Percentiles rank a stretch among this genome's conserved stretches.
These are phyloP conservation scores for Agonopterix arenella DNA, from an alignment of 2,888 invertebrate species.

Conservation along the genomic window DNA sequence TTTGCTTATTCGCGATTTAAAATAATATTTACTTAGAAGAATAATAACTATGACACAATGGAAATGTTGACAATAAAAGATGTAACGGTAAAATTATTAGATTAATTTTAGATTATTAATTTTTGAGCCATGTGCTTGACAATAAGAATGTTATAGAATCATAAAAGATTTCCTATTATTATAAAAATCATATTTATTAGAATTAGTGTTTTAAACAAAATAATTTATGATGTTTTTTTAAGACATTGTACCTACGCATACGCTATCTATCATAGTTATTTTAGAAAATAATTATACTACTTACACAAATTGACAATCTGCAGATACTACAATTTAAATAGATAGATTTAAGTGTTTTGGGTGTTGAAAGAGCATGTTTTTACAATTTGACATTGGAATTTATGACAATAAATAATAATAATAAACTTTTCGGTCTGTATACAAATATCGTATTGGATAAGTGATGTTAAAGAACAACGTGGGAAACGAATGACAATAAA, in stretches of 20 bases:
- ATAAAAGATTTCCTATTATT: slow-evolving; percentile 10
- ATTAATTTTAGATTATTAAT: slow-evolving; percentile 18
- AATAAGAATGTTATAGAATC: slow-evolving; percentile 26
- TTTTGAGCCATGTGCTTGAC: slow-evolving; percentile 33
- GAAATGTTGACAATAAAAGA: slow-evolving; percentile 42
- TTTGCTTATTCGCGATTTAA: slow-evolving; percentile 13
- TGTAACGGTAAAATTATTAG: slow-evolving; percentile 13
- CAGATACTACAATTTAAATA: neutral
- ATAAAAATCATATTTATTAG: slow-evolving; percentile 4
- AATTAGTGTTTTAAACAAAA: slow-evolving; percentile 1
- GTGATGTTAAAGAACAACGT: neutral
- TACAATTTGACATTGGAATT: slow-evolving; percentile 21
- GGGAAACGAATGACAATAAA: slow-evolving; percentile 36
- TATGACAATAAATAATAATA: slow-evolving; percentile 14
- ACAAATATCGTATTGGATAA: neutral
- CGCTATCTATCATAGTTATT: neutral
- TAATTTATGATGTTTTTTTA: slow-evolving; percentile 4
- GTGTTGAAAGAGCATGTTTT: slow-evolving; percentile 7
- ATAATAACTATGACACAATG: slow-evolving; percentile 15
- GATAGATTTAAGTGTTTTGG: no score
- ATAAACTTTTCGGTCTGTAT: neutral
- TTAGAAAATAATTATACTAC: neutral
- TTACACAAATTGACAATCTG: neutral
- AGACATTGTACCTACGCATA: no score
- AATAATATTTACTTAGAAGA: slow-evolving; percentile 6